Conservation (phyloP, 2,113 vertebrate genomes). For the Eira barbara region DNA sequence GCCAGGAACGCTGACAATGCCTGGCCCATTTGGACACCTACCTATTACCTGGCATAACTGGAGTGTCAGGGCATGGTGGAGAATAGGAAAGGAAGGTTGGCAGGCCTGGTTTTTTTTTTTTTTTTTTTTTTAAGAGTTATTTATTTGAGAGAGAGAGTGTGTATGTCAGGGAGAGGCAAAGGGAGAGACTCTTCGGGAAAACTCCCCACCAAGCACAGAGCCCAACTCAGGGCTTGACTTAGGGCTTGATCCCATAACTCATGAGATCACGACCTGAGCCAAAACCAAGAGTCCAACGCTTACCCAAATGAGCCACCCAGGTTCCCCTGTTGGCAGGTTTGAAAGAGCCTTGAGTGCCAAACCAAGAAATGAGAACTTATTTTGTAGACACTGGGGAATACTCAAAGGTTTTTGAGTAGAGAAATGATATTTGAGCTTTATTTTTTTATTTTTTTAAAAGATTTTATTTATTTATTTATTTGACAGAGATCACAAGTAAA, state of each 20-base stretch:
- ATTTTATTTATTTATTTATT: too few species aligned
- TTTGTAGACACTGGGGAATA: neutral
- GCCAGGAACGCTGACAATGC: neutral
- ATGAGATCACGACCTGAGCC: neutral
- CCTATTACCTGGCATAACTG: neutral
- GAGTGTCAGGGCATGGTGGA: neutral
- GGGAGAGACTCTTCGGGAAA: neutral
- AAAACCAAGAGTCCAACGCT: neutral
- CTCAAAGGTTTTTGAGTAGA: neutral
- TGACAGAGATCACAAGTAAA: too few species aligned
- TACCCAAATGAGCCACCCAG: neutral
- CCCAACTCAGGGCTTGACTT: neutral
- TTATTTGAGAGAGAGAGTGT: neutral
- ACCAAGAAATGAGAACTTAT: slow-evolving; percentile 24
- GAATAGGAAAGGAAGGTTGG: neutral
- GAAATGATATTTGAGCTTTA: slow-evolving; percentile 29
- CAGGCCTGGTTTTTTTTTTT: neutral
- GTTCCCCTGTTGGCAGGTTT: neutral
- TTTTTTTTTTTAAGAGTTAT: too few species aligned
- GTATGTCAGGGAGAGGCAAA: neutral
- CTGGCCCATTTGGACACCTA: neutral
- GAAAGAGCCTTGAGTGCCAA: neutral
- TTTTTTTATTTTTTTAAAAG: too few species aligned
- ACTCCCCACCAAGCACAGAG: neutral
- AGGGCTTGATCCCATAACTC: neutral